Evolutionary conservation across 2,113 vertebrate species (phyloP), one percentile per base, ranked within the genome.

Genomic region (Rhadina sibilatrix): DNA sequence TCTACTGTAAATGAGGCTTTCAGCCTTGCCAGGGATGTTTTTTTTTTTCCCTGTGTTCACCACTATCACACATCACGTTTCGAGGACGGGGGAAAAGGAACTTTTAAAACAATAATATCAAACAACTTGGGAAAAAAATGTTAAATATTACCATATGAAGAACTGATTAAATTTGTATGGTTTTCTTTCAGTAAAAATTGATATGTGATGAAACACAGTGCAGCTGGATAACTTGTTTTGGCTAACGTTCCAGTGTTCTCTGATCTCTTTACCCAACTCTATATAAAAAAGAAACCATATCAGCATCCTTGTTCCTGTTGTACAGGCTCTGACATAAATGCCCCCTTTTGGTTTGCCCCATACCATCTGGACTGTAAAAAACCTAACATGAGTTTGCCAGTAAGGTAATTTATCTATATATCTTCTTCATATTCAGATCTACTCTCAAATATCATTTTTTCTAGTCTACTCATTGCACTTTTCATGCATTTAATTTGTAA

Each of bases 61-160:
- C 93, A 94, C 97, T 97, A 97, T 98, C 97, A 97, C 97, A 98
- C 97, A 96, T 98, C 97, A 97, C 76, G 8, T 93, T 93, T 93
- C 0, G 4, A 84, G 82, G 63, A 78, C 18, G 12, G 61, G 65
- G 65, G 15, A 49, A 70, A 96, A 92, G 86, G 92, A 96, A 96
- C 97, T 98, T 97, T 98, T 97, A 98, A 98, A 98, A 98, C 97
- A 98, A 96, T 98, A 98, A 97, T 98, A 98, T 98, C 97, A 98
- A 98, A 98, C 98, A 98, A 98, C 96, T 98, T 84, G 95, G 96
- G 33, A 52, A 95, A 95, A 95, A 97, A 97, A 97, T 93, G 97
- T 98, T 98, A 98, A 98, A 96, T 98, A 97, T 97, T 98, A 97
- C 98, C 98, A 98, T 97, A 98, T 98, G 98, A 98, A 97, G 96